Percentiles rank a stretch among this genome's conserved stretches.
Conservation (phyloP, 2,888 invertebrate species). For the Drosophila bunnanda region DNA sequence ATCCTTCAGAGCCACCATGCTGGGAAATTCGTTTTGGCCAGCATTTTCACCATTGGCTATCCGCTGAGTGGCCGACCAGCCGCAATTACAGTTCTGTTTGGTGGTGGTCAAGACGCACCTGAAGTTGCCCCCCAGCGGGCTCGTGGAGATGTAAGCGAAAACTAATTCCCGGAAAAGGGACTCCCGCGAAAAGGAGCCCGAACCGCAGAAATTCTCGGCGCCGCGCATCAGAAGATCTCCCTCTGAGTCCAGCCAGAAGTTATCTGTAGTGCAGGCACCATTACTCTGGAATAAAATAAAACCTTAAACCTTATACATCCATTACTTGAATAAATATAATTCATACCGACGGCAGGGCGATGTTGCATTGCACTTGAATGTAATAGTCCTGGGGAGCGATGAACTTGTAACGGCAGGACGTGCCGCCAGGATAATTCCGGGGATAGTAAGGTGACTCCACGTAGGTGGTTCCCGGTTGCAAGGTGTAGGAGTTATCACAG, state of each 20-base stretch:
- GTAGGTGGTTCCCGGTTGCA: conserved; percentile 61
- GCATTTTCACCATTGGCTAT: conserved; percentile 87
- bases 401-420: conserved; percentile 83
- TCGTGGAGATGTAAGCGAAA: conserved; percentile 78
- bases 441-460: conserved; percentile 82
- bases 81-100: conserved; percentile 81
- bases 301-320: neutral
- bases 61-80: conserved; percentile 83
- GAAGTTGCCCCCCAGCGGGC: conserved; percentile 65
- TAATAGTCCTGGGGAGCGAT: conserved; percentile 76
- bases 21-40: conserved; percentile 86
- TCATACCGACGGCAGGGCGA: conserved; percentile 74
- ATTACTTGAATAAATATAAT: neutral
- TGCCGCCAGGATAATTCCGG: conserved; percentile 68
- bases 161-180: conserved; percentile 71
- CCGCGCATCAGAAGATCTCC: conserved; percentile 74
- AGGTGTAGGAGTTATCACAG: conserved; percentile 71
- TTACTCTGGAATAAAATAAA: conserved; percentile 28
- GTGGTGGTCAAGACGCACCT: conserved; percentile 61
- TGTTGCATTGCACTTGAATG: conserved; percentile 70
- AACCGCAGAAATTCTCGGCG: conserved; percentile 81
- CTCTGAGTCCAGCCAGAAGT: conserved; percentile 80
- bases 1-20: conserved; percentile 86
- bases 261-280: conserved; percentile 75
- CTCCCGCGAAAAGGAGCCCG: conserved; percentile 62